A percentile compares a stretch with the other conserved stretches of the same genome.
Conservation (phyloP, 2,888 invertebrate genomes). For the Smittia aterrima region DNA sequence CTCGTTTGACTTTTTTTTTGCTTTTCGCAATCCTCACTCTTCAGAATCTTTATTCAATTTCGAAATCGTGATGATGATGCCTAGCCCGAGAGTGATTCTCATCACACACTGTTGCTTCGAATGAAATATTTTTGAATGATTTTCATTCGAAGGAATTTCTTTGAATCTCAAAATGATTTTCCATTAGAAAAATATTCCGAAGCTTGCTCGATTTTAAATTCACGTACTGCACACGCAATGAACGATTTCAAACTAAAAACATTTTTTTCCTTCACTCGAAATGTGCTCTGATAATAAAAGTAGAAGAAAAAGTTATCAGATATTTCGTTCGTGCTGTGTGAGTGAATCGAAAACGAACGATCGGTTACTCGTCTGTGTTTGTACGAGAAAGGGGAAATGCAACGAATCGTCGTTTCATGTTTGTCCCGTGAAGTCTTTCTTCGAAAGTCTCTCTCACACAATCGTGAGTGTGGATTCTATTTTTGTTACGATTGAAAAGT, state of each 20-base stretch:
- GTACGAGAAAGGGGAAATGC: constrained; percentile 23
- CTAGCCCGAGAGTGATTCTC: not conserved
- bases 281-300: too few species aligned
- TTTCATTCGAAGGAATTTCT: not conserved
- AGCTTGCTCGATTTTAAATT: not conserved
- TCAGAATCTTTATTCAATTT: constrained; percentile 1
- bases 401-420: constrained; percentile 24
- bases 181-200: not conserved
- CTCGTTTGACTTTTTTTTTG: constrained; percentile 6
- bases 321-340: not conserved
- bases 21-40: constrained; percentile 1
- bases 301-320: not conserved
- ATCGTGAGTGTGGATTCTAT: too few species aligned
- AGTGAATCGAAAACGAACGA: constrained; percentile 20
- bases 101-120: constrained; percentile 1
- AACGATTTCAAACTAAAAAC: constrained; percentile 28
- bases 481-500: not conserved
- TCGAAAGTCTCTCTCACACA: constrained; percentile 16
- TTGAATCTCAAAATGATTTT: not conserved
- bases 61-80: not conserved
- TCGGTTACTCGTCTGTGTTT: not conserved
- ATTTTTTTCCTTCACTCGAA: not conserved
- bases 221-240: constrained; percentile 7
- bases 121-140: not conserved
- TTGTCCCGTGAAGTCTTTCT: constrained; percentile 15